Base-by-base conservation (phyloP, 2,888 invertebrate genomes). In the Harpagoxenus sublaevis region DNA sequence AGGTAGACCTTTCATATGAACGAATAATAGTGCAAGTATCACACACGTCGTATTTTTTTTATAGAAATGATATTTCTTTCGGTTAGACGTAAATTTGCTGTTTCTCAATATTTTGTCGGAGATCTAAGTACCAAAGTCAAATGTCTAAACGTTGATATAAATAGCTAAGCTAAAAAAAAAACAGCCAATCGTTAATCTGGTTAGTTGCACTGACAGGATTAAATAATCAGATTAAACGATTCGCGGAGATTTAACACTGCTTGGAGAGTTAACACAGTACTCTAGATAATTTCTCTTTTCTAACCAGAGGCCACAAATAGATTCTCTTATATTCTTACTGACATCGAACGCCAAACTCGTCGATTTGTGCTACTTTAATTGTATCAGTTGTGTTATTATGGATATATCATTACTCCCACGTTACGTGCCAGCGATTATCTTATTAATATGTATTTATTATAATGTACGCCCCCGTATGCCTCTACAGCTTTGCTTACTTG, bases 391-490 rank as follows among this genome's bases (percentile, higher is more conserved):
- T 23, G 12, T 15, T 35, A 39, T 53, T 31, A 73, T 28, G 55
- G 53, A 55, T 71, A 42, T 31, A 42, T 73, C 74, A 73, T 71
- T 71, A 53, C 35, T 68, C 73, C 45, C 74, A 63, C 35, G 23
- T 57, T 73, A 60, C 10, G 31, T 35, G 35, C 42, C 42, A 78
- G 28, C 23, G 6, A 60, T 60, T 60, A 75, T 74, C 75, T 81
- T 62, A 60, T 74, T 81, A 81, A 60, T 60, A 81, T 74, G 60
- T 60, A 81, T 81, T 60, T 60, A 74, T 75, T 81, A 48, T 81
- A 81, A 74, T 60, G 57, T 48, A 74, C 35, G 79, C 79, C 79
- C 28, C 39, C 79, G 75, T 51, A 60, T 57, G 48, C 18, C 48
- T 75, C 60, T 74, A 74, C 39, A 48, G 23, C 23, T 79, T 35